Base-by-base conservation (phyloP, 1,140 invertebrate species). In the Heliothis subflexa region DNA sequence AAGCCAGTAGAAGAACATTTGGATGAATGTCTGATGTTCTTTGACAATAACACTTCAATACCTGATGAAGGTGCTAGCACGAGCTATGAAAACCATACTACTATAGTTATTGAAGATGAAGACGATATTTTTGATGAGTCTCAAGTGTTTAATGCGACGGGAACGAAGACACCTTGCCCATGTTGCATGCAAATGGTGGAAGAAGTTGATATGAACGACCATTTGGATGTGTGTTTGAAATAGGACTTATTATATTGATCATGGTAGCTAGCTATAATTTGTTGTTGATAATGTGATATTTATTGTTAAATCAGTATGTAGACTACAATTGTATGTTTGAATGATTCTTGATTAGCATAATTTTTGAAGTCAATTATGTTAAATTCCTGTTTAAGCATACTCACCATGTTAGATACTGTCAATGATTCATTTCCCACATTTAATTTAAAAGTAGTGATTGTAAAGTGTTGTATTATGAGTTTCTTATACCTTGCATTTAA, bases 1-100 rank as follows among this genome's bases (percentile, higher is more conserved):
- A 93, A 89, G 47, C 78, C 93, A 1, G 91, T 97, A n/a, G 92
- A 95, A 84, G 93, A 95, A 70, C 96, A 97, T 94, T 91, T 97
- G 45, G 96, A 97, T 62, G 95, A 95, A 75, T 97, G 96, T 83
- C 87, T 96, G 52, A 81, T 85, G 0, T 92, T 93, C 78, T 90
- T 91, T 77, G 80, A 88, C 68, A 86, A 91, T 33, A 80, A 89
- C 66, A 80, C 49, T 1, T 89, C 85, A 28, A 85, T 85, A 78
- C 86, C 88, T 25, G 80, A 87, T 52, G 88, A 91, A 81, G 89
- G 86, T 3, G 80, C 86, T 45, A 89, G 85, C 16, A 86, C 83
- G 2, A 89, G 85, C 78, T 86, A 80, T 78, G 52, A 50, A 2
- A 85, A 82, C 76, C 83, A 83, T 78, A 75, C 85, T 14, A 88